phyloP scores from a whole-genome alignment of 2,888 invertebrate species.

The Lordiphosa andalusiaca region DNA sequence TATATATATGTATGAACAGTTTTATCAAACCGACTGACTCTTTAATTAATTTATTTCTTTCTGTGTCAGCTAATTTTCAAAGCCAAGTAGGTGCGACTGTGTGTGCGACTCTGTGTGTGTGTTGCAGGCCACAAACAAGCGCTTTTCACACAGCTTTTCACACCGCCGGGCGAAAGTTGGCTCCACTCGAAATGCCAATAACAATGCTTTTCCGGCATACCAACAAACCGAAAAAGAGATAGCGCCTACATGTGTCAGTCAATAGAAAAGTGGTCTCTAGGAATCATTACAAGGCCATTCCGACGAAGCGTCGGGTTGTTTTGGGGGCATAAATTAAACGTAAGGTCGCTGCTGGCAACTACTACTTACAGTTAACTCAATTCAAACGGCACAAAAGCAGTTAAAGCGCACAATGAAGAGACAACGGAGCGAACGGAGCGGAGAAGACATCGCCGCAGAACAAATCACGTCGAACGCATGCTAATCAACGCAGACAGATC shows the following conservation, averaged over 20 bases:
- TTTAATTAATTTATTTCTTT: conserved; percentile 16
- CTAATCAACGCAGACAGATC: conserved; percentile 17
- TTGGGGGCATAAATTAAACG: conserved; percentile 61
- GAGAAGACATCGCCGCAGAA: conserved; percentile 6
- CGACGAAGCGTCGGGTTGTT: conserved; percentile 10
- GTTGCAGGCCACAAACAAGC: conserved; percentile 26
- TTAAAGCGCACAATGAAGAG: conserved; percentile 56
- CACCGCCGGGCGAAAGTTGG: conserved; percentile 63
- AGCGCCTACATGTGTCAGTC: background rate
- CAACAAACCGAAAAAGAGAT: conserved; percentile 29
- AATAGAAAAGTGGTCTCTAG: conserved; percentile 7
- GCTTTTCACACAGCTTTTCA: conserved; percentile 68
- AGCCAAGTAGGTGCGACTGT: conserved; percentile 1
- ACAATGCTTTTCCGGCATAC: conserved; percentile 69
- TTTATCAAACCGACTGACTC: conserved; percentile 22
- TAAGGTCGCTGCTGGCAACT: conserved; percentile 53
- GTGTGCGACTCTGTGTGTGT: no score
- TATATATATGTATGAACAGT: conserved; percentile 1
- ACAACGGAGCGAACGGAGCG: conserved; percentile 3
- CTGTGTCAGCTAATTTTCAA: conserved; percentile 40
- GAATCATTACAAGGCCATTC: conserved; percentile 64
- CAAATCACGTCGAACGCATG: conserved; percentile 25
- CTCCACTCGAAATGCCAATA: conserved; percentile 31
- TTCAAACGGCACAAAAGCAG: conserved; percentile 66
- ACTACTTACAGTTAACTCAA: conserved; percentile 49